Percentiles rank a stretch among this genome's conserved stretches.
phyloP scores from a whole-genome alignment of 2,888 invertebrate species.

The Diabrotica balteata region DNA sequence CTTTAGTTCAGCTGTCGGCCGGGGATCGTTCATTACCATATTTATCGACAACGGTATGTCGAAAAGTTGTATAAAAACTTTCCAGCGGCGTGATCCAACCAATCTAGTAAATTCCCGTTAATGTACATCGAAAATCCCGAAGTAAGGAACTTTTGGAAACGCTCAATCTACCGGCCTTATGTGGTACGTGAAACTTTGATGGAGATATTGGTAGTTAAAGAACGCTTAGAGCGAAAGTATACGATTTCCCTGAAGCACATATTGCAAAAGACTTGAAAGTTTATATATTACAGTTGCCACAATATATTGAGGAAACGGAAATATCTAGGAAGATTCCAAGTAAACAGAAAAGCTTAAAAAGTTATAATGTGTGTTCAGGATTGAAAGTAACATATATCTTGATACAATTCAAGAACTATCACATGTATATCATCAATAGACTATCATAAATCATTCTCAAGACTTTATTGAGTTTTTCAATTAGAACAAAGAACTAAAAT shows the following conservation, averaged over 20 bases:
- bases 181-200: conserved; percentile 27
- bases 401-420: no score
- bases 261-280: conserved; percentile 7
- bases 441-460: no score
- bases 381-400: no score
- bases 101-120: conserved; percentile 53
- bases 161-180: conserved; percentile 39
- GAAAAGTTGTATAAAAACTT: conserved; percentile 48
- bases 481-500: no score
- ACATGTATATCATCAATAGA: no score
- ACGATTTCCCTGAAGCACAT: conserved; percentile 3
- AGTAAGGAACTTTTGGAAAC: conserved; percentile 43
- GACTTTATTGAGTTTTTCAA: no score
- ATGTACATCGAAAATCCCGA: conserved; percentile 47
- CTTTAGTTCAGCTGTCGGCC: conserved; percentile 44
- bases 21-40: conserved; percentile 54
- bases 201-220: conserved; percentile 24
- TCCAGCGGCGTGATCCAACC: conserved; percentile 48
- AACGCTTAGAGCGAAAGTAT: conserved; percentile 16
- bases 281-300: conserved; percentile 7
- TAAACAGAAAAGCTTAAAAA: no score
- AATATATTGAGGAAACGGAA: not conserved
- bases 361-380: no score
- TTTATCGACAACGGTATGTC: conserved; percentile 50
- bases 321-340: no score